Percentiles rank a stretch among this genome's conserved stretches.
phyloP scores from a whole-genome alignment of 2,113 vertebrate genomes.

The Noturus placidus region DNA sequence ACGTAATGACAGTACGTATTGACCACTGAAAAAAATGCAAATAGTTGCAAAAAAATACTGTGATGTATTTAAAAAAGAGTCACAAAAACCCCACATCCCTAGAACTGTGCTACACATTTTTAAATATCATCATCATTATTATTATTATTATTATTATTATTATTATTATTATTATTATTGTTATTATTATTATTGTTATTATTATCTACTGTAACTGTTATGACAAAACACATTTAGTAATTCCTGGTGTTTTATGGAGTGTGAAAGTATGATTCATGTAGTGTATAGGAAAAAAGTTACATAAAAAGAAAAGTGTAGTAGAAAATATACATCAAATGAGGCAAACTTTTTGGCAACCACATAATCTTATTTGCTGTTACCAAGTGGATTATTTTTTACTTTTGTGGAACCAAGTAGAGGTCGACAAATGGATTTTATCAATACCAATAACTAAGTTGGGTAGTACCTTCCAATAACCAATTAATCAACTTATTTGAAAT shows the following conservation, averaged over 20 bases:
- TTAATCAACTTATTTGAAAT: too few relatives aligned
- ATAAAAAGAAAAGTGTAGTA: background rate
- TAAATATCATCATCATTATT: background rate
- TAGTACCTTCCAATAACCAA: too few relatives aligned
- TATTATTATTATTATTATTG: background rate
- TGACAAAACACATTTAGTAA: background rate
- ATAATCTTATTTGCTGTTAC: too few relatives aligned
- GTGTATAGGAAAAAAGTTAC: background rate
- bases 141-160: background rate
- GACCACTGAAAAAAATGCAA: background rate
- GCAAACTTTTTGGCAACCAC: too few relatives aligned
- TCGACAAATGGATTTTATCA: too few relatives aligned
- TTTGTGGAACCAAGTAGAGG: too few relatives aligned
- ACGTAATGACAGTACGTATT: background rate
- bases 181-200: background rate
- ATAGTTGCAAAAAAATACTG: background rate
- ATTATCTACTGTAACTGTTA: background rate
- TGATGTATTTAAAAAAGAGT: background rate
- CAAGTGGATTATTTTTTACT: too few relatives aligned
- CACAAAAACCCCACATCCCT: background rate
- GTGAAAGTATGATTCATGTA: background rate
- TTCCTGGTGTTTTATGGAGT: too few relatives aligned
- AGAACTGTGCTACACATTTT: background rate
- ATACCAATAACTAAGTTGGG: too few relatives aligned
- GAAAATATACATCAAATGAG: background rate